These are phyloP conservation scores for Symphodus melops DNA, from an alignment of 2,113 vertebrate genomes.

Conservation along the genomic window DNA sequence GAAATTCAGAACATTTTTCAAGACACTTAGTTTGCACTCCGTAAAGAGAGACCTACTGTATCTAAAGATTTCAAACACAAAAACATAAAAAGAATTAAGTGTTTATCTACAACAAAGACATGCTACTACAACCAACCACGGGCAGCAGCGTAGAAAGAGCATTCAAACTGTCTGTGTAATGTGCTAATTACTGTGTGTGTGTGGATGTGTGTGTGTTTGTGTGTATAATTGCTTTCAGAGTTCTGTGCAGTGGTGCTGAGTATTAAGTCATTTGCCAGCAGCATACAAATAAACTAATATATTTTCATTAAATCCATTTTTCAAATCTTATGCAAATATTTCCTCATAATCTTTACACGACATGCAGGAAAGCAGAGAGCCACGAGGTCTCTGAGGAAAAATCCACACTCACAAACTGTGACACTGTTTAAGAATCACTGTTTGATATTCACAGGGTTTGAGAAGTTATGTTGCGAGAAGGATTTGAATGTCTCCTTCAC, in stretches of 20 bases:
- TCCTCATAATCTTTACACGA: constrained; percentile 40
- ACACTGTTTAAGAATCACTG: neutral
- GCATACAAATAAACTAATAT: constrained; percentile 65
- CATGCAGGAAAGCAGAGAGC: constrained; percentile 53
- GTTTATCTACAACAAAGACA: constrained; percentile 73
- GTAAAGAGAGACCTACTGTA: constrained; percentile 58
- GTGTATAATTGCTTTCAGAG: constrained; percentile 57
- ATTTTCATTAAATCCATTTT: constrained; percentile 49
- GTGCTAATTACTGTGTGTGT: constrained; percentile 21
- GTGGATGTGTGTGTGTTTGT: constrained; percentile 9
- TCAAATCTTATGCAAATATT: constrained; percentile 59
- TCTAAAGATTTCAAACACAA: constrained; percentile 70
- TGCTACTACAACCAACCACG: constrained; percentile 75
- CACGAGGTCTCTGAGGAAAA: constrained; percentile 39
- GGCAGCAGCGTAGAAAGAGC: constrained; percentile 70
- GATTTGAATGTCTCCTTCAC: no score
- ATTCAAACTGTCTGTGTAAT: constrained; percentile 36
- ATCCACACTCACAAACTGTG: constrained; percentile 43
- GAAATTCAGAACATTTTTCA: constrained; percentile 55
- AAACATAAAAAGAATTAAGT: constrained; percentile 53
- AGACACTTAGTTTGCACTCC: constrained; percentile 62
- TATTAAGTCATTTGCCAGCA: constrained; percentile 61
- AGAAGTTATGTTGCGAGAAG: no score
- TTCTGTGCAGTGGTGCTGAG: constrained; percentile 58
- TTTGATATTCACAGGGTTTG: no score